Evolutionary conservation across 2,888 invertebrate genomes (phyloP), one percentile per base, ranked within the genome.

Genomic region (Agrotis exclamationis): DNA sequence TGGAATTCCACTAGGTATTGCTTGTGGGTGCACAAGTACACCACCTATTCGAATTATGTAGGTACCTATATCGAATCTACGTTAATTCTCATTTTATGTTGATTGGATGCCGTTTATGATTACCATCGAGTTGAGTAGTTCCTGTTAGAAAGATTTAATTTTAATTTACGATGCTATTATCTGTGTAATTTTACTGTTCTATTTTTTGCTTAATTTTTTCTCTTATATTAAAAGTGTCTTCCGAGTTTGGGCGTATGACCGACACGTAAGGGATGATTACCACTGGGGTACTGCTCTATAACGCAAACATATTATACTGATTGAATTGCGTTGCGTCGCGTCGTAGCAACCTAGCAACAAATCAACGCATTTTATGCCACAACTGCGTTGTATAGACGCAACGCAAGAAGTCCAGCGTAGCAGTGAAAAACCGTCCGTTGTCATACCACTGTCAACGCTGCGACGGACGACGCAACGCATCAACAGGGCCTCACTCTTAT

Each of bases 1-100:
- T 54, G n/a, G 22, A 63, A 76, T 80, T 70, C 62, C 39, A 59
- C 28, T 18, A 33, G 7, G 33, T 33, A 53, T 45, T 60, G 28
- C 58, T 48, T 39, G 24, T 39, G 22, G 28, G 14, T 28, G 28
- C 28, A 33, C 9, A 53, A 20, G 45, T 48, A 45, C 9, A 53
- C n/a, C 28, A n/a, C n/a, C n/a, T 28, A 9, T 20, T 72, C 5
- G 44, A 47, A 70, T 56, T 14, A 28, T 16, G 4, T n/a, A 0
- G 11, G 39, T 39, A n/a, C n/a, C n/a, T n/a, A 39, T 47, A 54
- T 16, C 18, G 18, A 18, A 11, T 3, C 13, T 14, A 28, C 7
- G 14, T 48, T 18, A 39, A 39, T 33, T 48, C 39, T n/a, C 58
- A n/a, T 16, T 70, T n/a, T 22, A 45, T 24, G 51, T 51, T 24